phyloP scores from a whole-genome alignment of 2,797 vertebrate species.

The Amniataba percoides region DNA sequence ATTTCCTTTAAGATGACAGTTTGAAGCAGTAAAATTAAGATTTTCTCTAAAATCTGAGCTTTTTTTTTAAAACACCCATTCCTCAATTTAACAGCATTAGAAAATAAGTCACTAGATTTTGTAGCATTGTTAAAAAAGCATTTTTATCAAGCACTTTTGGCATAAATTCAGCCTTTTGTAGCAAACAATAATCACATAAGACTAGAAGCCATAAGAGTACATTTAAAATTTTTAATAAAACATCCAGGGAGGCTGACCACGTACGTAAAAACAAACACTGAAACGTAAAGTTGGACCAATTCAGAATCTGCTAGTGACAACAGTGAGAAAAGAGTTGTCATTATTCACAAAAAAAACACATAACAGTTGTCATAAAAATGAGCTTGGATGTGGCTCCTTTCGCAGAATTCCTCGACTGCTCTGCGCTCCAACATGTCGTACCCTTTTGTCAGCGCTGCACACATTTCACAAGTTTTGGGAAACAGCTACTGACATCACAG shows the following conservation, averaged over 20 bases:
- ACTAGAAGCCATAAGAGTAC: constrained; percentile 23
- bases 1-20: not conserved
- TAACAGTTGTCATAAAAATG: constrained; percentile 19
- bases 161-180: not conserved
- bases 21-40: constrained; percentile 1
- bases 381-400: constrained; percentile 11
- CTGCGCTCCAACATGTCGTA: not conserved
- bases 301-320: constrained; percentile 29
- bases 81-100: not conserved
- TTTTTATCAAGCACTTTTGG: not conserved
- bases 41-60: not conserved
- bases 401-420: constrained; percentile 15
- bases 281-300: constrained; percentile 20
- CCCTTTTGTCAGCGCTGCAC: constrained; percentile 21
- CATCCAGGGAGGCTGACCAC: constrained; percentile 50
- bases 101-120: not conserved
- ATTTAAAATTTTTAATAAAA: constrained; percentile 73
- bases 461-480: constrained; percentile 43
- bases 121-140: not conserved
- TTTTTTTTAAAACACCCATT: not conserved
- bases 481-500: constrained; percentile 32
- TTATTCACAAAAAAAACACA: constrained; percentile 30
- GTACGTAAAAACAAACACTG: constrained; percentile 48
- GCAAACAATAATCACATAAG: not conserved
- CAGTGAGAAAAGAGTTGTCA: constrained; percentile 20